Percentiles rank a stretch among this genome's conserved stretches.
phyloP scores from a whole-genome alignment of 2,888 invertebrate genomes.

The Himalopsyche kuldschensis region DNA sequence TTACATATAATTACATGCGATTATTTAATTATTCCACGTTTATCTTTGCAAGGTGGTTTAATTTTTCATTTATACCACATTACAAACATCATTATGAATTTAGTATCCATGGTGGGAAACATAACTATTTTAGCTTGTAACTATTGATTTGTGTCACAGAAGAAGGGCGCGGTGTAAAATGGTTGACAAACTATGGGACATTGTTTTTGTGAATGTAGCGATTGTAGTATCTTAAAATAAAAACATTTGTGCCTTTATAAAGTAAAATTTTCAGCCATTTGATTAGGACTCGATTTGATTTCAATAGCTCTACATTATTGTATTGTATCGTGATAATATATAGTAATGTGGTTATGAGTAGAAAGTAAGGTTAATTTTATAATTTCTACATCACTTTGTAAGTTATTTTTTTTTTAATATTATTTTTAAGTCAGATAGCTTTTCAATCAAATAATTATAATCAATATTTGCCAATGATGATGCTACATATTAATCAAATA shows the following conservation, averaged over 20 bases:
- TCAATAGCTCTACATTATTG: neutral
- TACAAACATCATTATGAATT: too few species aligned
- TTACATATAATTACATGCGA: too few species aligned
- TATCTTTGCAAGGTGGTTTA: too few species aligned
- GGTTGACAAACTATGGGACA: neutral
- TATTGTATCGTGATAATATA: neutral
- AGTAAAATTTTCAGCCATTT: neutral
- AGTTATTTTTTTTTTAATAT: neutral
- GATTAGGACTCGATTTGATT: neutral
- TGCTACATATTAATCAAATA: too few species aligned
- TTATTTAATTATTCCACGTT: too few species aligned
- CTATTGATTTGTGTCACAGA: neutral
- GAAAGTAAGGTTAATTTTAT: neutral
- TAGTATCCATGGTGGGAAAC: too few species aligned
- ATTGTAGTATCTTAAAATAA: neutral
- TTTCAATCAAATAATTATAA: too few species aligned
- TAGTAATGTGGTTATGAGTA: neutral
- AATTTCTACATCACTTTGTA: neutral
- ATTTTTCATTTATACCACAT: too few species aligned
- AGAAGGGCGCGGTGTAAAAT: neutral
- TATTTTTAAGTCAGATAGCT: too few species aligned
- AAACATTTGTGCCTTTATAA: neutral
- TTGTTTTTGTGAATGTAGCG: neutral
- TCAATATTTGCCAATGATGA: too few species aligned
- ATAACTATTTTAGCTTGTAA: neutral